These are phyloP conservation scores for Muraenolepis orangiensis DNA, from an alignment of 2,797 vertebrate species.

Conservation along the genomic window DNA sequence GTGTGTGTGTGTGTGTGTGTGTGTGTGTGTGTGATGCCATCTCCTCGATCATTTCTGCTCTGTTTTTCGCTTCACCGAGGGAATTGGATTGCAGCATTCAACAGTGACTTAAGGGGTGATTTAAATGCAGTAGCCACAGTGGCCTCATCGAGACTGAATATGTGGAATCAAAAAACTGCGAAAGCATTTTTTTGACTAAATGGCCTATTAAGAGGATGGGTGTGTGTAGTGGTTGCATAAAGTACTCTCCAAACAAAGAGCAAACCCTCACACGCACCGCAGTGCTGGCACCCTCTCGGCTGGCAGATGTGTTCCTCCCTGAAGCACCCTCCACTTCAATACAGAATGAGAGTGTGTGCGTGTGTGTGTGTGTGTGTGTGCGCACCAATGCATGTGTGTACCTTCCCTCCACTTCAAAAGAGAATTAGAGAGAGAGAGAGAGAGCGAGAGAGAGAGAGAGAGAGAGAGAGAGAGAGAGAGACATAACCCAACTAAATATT, in stretches of 20 bases:
- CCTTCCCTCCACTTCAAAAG: too few species aligned
- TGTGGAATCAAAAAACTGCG: neutral
- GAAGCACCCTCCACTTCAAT: conserved; percentile 36
- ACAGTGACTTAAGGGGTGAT: neutral
- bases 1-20: neutral
- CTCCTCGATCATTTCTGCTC: neutral
- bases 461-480: conserved; percentile 10
- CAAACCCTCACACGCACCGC: conserved; percentile 34
- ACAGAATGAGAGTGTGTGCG: conserved; percentile 8
- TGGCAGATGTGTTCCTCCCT: conserved; percentile 54
- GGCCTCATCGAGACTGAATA: neutral
- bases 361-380: conserved; percentile 4
- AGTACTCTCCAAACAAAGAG: conserved; percentile 9
- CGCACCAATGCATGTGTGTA: neutral
- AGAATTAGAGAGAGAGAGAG: neutral
- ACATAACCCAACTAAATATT: conserved; percentile 10
- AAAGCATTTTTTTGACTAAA: conserved; percentile 4
- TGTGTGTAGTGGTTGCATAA: conserved; percentile 2
- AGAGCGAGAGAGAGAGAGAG: neutral
- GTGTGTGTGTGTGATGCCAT: neutral
- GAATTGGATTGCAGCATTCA: neutral
- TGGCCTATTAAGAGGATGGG: neutral
- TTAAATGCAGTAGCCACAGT: neutral
- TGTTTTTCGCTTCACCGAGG: neutral
- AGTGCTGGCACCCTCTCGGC: conserved; percentile 32